Evolutionary conservation across 2,797 vertebrate species (phyloP), one percentile per base, ranked within the genome.

Genomic region (Heteromormyrus szaboi): DNA sequence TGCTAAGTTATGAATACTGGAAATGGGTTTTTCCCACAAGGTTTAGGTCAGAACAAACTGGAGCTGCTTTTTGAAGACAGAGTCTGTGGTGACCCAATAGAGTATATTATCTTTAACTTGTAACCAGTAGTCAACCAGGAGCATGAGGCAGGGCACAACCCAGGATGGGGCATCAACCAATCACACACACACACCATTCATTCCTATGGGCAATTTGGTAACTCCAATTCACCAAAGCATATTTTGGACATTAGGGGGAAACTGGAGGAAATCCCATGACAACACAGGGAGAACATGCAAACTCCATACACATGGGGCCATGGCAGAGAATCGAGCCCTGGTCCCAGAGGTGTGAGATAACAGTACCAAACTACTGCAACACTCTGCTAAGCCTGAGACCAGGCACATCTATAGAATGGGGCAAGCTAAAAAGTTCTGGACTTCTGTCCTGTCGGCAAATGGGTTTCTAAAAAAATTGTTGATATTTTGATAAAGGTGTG

Each of bases 1-100:
- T 79, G 72, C 72, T 79, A 79, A 44, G 72, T 79, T 79, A 79
- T 79, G 72, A 79, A 79, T 46, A 41, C 72, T 79, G 72, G 72
- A 79, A 79, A 79, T 79, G 72, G 37, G 72, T 46, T 79, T 79
- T 46, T 79, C 72, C 72, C 72, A 79, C 41, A 79, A 46, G 72
- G 72, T 79, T 44, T 79, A 46, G 72, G 17, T 14, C 72, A 41
- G 37, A 79, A 79, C 72, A 79, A 44, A 46, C 72, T 79, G 37
- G 17, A 79, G 37, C 72, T 79, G 72, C 41, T 44, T 79, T 44
- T 79, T 79, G 46, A 41, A n/a, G 17, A 79, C 72, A 79, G 37
- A 79, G 14, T 79, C 41, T 41, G 19, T 46, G 19, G 17, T 79
- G 72, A 46, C 72, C 72, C 33, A 46, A 79, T 3, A n/a, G 72